Conservation (phyloP, 2,113 vertebrate species). For the Gymnobelideus leadbeateri region DNA sequence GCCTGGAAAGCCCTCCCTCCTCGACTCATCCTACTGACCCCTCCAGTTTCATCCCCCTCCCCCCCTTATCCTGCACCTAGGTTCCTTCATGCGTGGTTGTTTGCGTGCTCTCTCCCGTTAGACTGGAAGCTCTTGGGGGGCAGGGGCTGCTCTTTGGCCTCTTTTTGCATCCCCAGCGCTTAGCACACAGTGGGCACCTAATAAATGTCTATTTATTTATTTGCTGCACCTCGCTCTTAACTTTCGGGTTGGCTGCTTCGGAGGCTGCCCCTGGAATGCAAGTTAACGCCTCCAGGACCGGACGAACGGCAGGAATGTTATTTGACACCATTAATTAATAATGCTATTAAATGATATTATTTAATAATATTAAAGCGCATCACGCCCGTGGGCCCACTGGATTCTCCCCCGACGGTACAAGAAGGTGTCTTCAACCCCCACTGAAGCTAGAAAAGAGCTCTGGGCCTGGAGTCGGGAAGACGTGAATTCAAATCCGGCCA, state of each 20-base stretch:
- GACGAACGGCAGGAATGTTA: neutral
- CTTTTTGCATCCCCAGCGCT: neutral
- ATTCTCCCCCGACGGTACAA: neutral
- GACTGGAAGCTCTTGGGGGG: neutral
- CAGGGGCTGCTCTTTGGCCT: neutral
- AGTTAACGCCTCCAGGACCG: no score
- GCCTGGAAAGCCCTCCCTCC: neutral
- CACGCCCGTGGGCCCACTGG: no score
- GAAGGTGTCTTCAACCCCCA: neutral
- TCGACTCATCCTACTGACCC: neutral
- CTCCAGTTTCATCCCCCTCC: neutral
- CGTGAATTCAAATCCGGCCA: no score
- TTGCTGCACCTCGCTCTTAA: neutral
- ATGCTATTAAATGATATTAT: no score
- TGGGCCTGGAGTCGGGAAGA: neutral
- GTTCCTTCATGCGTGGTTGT: rapidly evolving
- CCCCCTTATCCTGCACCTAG: neutral
- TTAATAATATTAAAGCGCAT: neutral
- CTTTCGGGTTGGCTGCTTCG: neutral
- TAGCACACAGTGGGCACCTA: neutral
- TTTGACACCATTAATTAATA: no score
- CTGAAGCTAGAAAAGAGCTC: neutral
- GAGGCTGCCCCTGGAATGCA: neutral
- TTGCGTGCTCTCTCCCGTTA: neutral
- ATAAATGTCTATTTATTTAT: neutral